These are phyloP conservation scores for Tinamus guttatus DNA, from an alignment of 2,113 vertebrate species.

Conservation along the genomic window DNA sequence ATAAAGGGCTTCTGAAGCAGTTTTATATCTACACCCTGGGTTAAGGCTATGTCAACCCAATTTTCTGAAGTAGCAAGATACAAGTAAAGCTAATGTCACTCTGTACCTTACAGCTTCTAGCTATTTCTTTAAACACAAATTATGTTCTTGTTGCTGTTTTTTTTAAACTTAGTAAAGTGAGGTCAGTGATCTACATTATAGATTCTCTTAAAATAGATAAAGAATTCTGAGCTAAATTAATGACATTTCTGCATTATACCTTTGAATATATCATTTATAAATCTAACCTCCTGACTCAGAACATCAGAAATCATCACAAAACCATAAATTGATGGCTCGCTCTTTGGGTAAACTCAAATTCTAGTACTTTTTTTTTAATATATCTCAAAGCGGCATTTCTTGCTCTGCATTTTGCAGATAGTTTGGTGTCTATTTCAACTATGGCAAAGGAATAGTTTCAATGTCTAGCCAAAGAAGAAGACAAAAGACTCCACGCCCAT, in stretches of 20 bases:
- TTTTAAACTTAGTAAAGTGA: not conserved
- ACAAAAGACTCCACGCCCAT: not conserved
- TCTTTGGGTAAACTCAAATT: not conserved
- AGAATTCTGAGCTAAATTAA: not conserved
- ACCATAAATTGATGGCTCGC: not conserved
- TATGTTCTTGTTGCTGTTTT: not conserved
- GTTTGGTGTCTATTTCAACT: not conserved
- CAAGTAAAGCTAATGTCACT: not conserved
- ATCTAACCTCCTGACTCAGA: not conserved
- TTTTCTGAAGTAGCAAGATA: not conserved
- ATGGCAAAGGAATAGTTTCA: not conserved
- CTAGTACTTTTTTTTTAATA: not conserved
- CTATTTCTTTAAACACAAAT: not conserved
- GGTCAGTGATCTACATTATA: not conserved
- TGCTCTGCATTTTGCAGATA: not conserved
- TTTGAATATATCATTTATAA: not conserved
- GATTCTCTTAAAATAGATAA: not conserved
- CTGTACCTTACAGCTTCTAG: not conserved
- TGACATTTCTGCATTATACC: not conserved
- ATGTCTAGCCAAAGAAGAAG: not conserved
- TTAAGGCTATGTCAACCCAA: not conserved
- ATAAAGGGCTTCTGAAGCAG: not conserved
- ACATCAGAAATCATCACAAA: not conserved
- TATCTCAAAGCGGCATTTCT: not conserved
- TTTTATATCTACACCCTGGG: not conserved